Percentiles rank a stretch among this genome's conserved stretches.
These are phyloP conservation scores for Hystrix cristata DNA, from an alignment of 2,113 vertebrate species.

Conservation along the genomic window DNA sequence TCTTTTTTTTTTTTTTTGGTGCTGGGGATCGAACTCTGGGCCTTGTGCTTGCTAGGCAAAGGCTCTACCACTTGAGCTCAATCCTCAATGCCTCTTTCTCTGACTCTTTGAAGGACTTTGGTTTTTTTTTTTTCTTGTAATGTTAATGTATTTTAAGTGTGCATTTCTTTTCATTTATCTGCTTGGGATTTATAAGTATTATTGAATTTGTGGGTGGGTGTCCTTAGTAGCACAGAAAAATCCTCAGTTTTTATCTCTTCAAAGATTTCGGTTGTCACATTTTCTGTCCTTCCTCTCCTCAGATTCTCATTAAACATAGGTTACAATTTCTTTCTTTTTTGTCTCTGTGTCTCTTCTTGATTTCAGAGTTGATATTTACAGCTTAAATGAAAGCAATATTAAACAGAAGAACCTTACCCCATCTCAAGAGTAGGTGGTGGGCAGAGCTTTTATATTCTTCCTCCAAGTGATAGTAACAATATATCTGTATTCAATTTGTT, in stretches of 20 bases:
- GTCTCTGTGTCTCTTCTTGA: neutral
- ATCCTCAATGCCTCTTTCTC: neutral
- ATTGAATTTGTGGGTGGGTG: neutral
- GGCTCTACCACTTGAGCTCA: too few relatives aligned
- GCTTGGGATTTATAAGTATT: neutral
- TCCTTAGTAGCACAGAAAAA: constrained; percentile 3
- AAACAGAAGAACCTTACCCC: neutral
- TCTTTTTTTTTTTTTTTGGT: neutral
- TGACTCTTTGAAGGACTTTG: neutral
- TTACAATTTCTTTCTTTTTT: constrained; percentile 9
- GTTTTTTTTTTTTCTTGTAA: neutral
- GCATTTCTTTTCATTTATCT: constrained; percentile 25
- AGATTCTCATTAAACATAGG: neutral
- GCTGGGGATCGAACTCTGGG: too few relatives aligned
- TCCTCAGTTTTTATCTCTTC: neutral
- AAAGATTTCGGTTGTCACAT: neutral
- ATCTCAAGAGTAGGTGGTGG: neutral
- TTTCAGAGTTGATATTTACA: constrained; percentile 4
- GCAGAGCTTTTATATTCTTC: neutral
- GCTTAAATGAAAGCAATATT: neutral
- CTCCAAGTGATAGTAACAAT: neutral
- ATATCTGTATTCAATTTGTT: neutral
- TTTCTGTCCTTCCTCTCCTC: neutral
- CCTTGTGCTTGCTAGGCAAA: too few relatives aligned
- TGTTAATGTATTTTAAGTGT: neutral